Conservation (phyloP, 2,797 vertebrate species). For the Caiman crocodilus region DNA sequence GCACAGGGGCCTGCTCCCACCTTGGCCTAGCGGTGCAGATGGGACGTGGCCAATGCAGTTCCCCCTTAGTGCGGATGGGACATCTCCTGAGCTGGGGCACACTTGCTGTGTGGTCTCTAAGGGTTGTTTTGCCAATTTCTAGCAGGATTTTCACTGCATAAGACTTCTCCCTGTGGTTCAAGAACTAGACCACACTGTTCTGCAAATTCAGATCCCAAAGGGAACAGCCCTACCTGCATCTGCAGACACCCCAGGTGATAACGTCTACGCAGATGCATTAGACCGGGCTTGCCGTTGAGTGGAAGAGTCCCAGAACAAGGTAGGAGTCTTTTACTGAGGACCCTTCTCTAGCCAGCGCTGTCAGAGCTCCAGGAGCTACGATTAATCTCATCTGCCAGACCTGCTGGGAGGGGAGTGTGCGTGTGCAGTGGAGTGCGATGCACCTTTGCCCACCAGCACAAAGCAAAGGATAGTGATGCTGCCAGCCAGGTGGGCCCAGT, state of each 20-base stretch:
- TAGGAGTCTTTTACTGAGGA: not conserved
- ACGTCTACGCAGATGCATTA: rapidly evolving
- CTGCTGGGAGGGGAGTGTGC: not conserved
- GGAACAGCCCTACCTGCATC: not conserved
- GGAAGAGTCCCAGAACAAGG: rapidly evolving
- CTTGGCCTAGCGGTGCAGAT: not conserved
- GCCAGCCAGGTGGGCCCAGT: not conserved
- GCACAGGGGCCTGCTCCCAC: not conserved
- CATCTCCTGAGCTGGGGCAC: no score
- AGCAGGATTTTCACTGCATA: not conserved
- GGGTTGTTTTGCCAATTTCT: not conserved
- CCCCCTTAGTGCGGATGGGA: not conserved
- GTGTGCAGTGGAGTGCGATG: no score
- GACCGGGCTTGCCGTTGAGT: rapidly evolving
- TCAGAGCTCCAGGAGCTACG: not conserved
- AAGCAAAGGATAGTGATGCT: not conserved
- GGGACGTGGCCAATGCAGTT: not conserved
- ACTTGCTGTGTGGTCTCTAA: no score
- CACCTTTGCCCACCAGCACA: no score
- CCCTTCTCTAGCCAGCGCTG: not conserved
- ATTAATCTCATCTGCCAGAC: not conserved
- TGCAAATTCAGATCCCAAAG: not conserved
- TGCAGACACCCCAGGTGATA: rapidly evolving
- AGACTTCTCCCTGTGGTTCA: rapidly evolving
- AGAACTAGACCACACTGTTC: not conserved